Evolutionary conservation across 2,888 invertebrate genomes (phyloP).

Genomic region (Campopleginae sp.): DNA sequence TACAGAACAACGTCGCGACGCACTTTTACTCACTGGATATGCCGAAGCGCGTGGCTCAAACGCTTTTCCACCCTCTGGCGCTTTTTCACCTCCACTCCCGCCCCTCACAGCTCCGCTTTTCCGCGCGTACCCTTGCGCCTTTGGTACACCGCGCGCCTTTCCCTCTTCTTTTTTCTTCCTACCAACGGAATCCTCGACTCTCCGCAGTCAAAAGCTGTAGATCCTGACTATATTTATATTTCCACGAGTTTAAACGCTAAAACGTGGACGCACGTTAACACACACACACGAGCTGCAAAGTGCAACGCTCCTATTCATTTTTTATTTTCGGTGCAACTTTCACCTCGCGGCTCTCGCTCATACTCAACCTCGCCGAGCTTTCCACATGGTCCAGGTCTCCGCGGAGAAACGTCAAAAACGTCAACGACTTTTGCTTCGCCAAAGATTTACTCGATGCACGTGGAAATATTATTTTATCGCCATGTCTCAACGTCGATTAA

Average conservation of each 20-base stretch:
- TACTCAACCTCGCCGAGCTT: conserved; percentile 26
- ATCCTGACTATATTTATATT: not conserved
- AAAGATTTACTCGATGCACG: not conserved
- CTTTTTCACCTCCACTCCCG: conserved; percentile 66
- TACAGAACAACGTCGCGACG: conserved; percentile 57
- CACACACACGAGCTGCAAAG: conserved; percentile 44
- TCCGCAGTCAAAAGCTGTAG: conserved; percentile 38
- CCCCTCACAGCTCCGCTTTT: conserved; percentile 66
- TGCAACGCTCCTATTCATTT: conserved; percentile 44
- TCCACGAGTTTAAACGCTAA: conserved; percentile 44
- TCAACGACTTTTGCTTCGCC: not conserved
- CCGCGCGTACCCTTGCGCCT: conserved; percentile 65
- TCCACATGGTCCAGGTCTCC: conserved; percentile 48
- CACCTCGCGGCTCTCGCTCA: conserved; percentile 13
- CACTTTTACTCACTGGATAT: conserved; percentile 35
- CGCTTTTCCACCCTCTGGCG: conserved; percentile 48
- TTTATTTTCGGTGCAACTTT: conserved; percentile 14
- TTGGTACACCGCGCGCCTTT: conserved; percentile 48
- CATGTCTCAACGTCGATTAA: not conserved
- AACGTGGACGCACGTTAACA: conserved; percentile 39
- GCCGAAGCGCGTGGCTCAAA: conserved; percentile 35
- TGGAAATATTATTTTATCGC: not conserved
- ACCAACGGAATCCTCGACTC: conserved; percentile 37
- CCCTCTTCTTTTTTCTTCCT: conserved; percentile 61
- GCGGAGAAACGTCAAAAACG: conserved; percentile 47